These are phyloP conservation scores for Drosophila colorata DNA, from an alignment of 2,888 invertebrate genomes.

Conservation along the genomic window DNA sequence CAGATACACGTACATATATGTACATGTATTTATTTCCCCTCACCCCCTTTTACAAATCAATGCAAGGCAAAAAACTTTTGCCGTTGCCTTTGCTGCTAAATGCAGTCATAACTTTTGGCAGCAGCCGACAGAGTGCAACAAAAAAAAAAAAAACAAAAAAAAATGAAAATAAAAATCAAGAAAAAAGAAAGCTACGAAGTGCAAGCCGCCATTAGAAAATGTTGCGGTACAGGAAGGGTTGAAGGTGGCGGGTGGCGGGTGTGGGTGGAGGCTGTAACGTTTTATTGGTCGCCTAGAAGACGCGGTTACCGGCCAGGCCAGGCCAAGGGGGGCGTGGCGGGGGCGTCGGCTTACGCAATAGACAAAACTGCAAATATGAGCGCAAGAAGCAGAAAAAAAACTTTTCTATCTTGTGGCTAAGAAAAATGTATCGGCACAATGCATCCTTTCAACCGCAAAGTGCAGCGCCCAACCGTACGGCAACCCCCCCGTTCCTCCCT, in stretches of 20 bases:
- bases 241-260: not conserved
- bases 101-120: constrained; percentile 81
- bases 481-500: not conserved
- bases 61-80: constrained; percentile 67
- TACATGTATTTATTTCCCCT: constrained; percentile 40
- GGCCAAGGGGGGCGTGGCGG: not conserved
- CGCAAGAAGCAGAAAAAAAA: constrained; percentile 38
- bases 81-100: constrained; percentile 63
- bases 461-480: constrained; percentile 40
- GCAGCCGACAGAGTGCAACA: constrained; percentile 46
- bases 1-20: constrained; percentile 4
- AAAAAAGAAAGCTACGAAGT: constrained; percentile 49
- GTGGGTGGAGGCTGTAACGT: constrained; percentile 16
- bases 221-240: constrained; percentile 6
- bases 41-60: constrained; percentile 69
- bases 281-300: constrained; percentile 62
- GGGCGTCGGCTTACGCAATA: constrained; percentile 45
- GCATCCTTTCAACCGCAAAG: constrained; percentile 81
- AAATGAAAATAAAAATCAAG: not conserved
- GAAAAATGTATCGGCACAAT: constrained; percentile 77
- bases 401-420: constrained; percentile 65
- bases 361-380: constrained; percentile 29
- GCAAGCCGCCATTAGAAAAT: constrained; percentile 74
- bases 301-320: constrained; percentile 22
- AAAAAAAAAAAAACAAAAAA: constrained; percentile 34